Base-by-base conservation (phyloP, 1,140 invertebrate species). In the Wiebesia pumilae region DNA sequence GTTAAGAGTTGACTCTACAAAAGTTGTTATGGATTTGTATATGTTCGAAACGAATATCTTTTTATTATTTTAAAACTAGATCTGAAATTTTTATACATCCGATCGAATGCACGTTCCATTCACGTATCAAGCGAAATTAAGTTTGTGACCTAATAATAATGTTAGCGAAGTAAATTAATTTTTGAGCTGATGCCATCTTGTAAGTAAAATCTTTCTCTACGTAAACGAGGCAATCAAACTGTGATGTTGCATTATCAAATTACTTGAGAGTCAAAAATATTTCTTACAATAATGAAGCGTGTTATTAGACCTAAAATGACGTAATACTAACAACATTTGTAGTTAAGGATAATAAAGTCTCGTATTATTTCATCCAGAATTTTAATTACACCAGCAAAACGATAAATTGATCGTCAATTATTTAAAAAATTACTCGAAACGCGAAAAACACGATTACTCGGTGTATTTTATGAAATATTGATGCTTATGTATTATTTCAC, bases 161-260 rank as follows among this genome's bases (percentile, higher is more conserved):
- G 19, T 33, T 19, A 71, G 12, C 16, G 33, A 71, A 35, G 6
- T 33, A 71, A 71, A 71, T 71, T 38, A 38, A 71, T 71, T 71
- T 30, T 71, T 1, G 14, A 71, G 21, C 40, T 33, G 69, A 71
- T 38, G 65, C 1, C 65, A 38, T 71, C 69, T 71, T 71, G 69
- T 38, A 71, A 71, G 35, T 71, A 71, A 35, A 71, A 71, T 71
- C 69, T 71, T 71, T 35, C 69, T 38, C 35, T 71, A 71, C 40
- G 33, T 35, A 71, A 71, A 38, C 69, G 40, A 71, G 69, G 21
- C 40, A 71, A 71, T 71, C 40, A 71, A 71, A 71, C 69, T 38
- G 16, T 21, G 30, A 16, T 38, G 69, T 21, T 71, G 69, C 35
- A 71, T 71, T 38, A 35, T 71, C 14, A 21, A 71, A 71, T 71